Evolutionary conservation across 2,113 vertebrate genomes (phyloP), one percentile per base, ranked within the genome.

Genomic region (Arizona elegans): DNA sequence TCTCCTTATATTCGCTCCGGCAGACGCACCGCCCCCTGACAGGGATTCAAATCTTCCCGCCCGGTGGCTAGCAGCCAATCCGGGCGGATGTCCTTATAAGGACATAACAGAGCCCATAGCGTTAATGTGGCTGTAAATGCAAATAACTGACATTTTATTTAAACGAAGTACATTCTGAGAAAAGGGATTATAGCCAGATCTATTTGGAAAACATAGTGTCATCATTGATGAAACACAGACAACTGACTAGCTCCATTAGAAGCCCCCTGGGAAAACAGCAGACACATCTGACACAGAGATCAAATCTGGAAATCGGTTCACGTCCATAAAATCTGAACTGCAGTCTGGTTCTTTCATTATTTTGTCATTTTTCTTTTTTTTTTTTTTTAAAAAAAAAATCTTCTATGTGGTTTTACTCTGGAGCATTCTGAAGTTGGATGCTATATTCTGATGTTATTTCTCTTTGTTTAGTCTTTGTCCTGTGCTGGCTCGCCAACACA

Each of bases 391-490:
- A 15, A 55, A 7, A 56, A 24, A 58, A 9, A 58, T 8, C 19
- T 8, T 1, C 90, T 81, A 52, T 88, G 91, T 93, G 94, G 87
- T 21, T 90, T 92, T 54, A 52, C 65, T 58, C 94, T 88, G 90
- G 93, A 56, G 92, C 59, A 33, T 95, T 95, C 95, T 26, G 59
- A 92, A 55, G 5, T 75, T 81, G 50, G 12, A 29, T 56, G 56
- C 93, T 85, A 87, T 90, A 88, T 8, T 90, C n/a, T 8, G 81
- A 47, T 58, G 94, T 55, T 21, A 47, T 92, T n/a, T n/a, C 47
- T 88, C 92, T 4, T 5, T 10, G 0, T 5, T n/a, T 90, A 58
- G 56, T 93, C 95, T 93, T 94, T 88, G 55, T 92, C 94, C 94
- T 92, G 23, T 62, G 93, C 47, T 53, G 70, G 33, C 91, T 92